phyloP scores from a whole-genome alignment of 2,888 invertebrate species.

The Phytoseiulus persimilis region DNA sequence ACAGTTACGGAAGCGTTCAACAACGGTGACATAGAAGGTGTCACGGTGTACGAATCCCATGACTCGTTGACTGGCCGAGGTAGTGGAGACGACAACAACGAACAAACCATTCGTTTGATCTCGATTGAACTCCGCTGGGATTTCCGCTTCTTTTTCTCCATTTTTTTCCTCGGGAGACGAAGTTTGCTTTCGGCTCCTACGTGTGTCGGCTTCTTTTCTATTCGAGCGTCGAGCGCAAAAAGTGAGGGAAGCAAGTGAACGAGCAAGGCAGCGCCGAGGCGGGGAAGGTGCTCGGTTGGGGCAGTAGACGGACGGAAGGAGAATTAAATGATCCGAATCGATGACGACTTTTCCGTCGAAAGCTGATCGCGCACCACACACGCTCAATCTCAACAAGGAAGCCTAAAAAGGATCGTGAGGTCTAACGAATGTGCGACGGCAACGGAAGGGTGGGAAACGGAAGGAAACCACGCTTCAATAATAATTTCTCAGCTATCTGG shows the following conservation, averaged over 20 bases:
- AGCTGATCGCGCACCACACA: neutral
- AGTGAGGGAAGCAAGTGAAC: neutral
- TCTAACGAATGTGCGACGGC: neutral
- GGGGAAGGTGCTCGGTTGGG: neutral
- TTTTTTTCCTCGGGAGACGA: neutral
- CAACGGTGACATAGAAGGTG: neutral
- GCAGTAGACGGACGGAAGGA: neutral
- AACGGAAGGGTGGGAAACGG: neutral
- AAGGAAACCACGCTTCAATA: neutral
- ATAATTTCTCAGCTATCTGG: neutral
- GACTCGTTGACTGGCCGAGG: neutral
- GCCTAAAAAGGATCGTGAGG: neutral
- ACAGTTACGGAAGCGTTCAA: neutral
- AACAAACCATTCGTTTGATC: neutral
- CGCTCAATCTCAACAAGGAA: neutral
- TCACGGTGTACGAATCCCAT: neutral
- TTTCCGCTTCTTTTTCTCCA: neutral
- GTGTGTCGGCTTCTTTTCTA: neutral
- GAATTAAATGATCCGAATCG: conserved; percentile 5
- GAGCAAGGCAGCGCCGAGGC: neutral
- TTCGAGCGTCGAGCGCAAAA: neutral
- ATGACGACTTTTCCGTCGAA: conserved; percentile 5
- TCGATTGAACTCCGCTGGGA: neutral
- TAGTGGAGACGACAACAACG: neutral
- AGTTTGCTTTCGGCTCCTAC: neutral